Conservation (phyloP, 2,888 invertebrate genomes). For the Pilophorus perplexus region DNA sequence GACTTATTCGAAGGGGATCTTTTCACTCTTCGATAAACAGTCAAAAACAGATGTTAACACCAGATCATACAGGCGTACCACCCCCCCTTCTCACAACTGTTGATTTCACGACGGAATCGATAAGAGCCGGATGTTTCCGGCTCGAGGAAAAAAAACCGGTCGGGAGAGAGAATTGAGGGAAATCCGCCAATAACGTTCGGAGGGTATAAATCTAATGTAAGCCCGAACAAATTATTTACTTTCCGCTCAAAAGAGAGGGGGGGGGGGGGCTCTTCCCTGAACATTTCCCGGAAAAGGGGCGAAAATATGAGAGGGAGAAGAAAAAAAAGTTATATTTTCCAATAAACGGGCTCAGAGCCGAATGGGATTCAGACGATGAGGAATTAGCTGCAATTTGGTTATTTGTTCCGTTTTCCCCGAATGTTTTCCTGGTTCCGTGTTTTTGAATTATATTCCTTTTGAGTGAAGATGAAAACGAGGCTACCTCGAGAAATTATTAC, state of each 20-base stretch:
- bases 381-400: too few species aligned
- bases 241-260: neutral
- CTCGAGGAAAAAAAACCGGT: neutral
- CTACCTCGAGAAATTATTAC: too few species aligned
- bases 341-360: too few species aligned
- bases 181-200: neutral
- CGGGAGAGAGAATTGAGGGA: neutral
- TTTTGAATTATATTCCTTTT: too few species aligned
- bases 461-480: too few species aligned
- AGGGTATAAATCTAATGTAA: neutral
- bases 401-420: too few species aligned
- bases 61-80: neutral
- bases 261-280: too few species aligned
- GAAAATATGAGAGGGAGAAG: neutral
- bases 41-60: neutral
- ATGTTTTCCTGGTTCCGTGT: too few species aligned
- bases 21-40: neutral
- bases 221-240: neutral
- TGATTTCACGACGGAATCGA: neutral
- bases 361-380: too few species aligned
- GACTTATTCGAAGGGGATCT: too few species aligned
- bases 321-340: too few species aligned
- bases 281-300: neutral
- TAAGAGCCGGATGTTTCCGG: neutral
- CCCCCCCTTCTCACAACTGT: too few species aligned